phyloP scores from a whole-genome alignment of 1,140 invertebrate species.

The Heliconius hewitsoni region DNA sequence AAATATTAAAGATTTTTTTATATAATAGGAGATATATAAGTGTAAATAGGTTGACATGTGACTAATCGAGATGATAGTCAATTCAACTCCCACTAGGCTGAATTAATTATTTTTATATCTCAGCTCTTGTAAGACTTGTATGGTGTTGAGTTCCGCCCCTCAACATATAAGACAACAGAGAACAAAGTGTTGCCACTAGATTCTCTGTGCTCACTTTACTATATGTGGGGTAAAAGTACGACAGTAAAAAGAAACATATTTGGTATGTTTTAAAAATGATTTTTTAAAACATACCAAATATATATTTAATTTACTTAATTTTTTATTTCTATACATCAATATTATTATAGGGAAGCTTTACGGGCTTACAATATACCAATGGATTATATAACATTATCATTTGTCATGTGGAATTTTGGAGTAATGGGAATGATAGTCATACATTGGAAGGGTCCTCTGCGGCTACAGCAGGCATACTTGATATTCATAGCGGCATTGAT shows the following conservation, averaged over 20 bases:
- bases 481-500: constrained; percentile 98
- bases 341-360: constrained; percentile 90
- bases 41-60: no score
- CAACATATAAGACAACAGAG: no score
- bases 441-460: constrained; percentile 98
- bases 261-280: no score
- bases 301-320: no score
- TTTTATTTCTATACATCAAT: not conserved
- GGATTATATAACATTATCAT: constrained; percentile 94
- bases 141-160: no score
- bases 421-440: constrained; percentile 98
- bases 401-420: constrained; percentile 99
- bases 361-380: constrained; percentile 97
- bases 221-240: not conserved
- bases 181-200: not conserved
- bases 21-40: no score
- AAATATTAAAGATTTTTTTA: no score
- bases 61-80: no score
- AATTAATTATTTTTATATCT: no score
- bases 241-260: not conserved
- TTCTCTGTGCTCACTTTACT: not conserved
- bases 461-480: constrained; percentile 97
- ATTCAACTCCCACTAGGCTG: no score
- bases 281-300: no score
- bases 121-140: no score